These are phyloP conservation scores for Apis cerana DNA, from an alignment of 1,140 invertebrate genomes.

Conservation along the genomic window DNA sequence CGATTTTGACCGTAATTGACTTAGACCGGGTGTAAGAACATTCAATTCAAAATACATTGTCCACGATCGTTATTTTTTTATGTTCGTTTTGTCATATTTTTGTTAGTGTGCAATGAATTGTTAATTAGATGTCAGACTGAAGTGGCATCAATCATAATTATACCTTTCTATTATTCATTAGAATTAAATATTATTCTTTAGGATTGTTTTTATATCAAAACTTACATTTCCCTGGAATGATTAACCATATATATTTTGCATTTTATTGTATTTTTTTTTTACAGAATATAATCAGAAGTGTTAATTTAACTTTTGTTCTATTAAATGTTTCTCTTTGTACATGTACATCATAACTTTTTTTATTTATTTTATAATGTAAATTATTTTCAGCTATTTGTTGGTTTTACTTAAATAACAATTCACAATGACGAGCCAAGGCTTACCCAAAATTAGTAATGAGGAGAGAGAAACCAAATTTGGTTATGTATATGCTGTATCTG, in stretches of 20 bases:
- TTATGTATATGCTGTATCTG: slow-evolving; percentile 98
- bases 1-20: slow-evolving; percentile 12
- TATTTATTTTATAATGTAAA: not conserved
- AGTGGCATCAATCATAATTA: not conserved
- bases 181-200: not conserved
- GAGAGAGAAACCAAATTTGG: slow-evolving; percentile 95
- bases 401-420: slow-evolving; percentile 41
- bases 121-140: slow-evolving; percentile 19
- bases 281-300: not conserved
- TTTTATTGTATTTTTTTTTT: not conserved
- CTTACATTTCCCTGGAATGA: not conserved
- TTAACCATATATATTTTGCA: not conserved
- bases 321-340: not conserved
- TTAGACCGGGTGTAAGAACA: not conserved
- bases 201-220: not conserved
- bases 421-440: slow-evolving; percentile 76
- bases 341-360: not conserved
- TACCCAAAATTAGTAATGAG: slow-evolving; percentile 90
- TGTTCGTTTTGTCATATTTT: slow-evolving; percentile 1
- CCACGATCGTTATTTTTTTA: not conserved
- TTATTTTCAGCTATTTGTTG: slow-evolving; percentile 21
- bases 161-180: no score
- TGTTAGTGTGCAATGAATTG: not conserved
- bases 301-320: not conserved
- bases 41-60: not conserved